Evolutionary conservation across 1,140 invertebrate species (phyloP).

Genomic region (Archegozetes longisetosus): DNA sequence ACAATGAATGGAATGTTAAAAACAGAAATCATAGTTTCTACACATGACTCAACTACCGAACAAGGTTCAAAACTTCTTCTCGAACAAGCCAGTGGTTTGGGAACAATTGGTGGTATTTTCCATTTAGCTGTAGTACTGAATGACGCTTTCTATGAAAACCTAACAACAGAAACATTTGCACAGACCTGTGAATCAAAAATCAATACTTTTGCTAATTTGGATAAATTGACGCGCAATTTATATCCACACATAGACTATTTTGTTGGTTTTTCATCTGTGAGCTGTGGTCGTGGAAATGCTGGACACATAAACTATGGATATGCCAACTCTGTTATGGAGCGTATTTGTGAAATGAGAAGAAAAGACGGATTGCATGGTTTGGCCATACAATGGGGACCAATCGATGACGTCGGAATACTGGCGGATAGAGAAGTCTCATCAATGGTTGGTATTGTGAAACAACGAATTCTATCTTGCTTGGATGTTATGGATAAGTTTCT

Average conservation of each 20-base stretch:
- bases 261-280: conserved; percentile 83
- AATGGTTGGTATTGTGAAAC: conserved; percentile 78
- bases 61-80: conserved; percentile 41
- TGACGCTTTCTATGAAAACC: conserved; percentile 76
- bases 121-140: conserved; percentile 70
- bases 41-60: conserved; percentile 42
- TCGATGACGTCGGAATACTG: conserved; percentile 78
- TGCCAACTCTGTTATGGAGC: conserved; percentile 39
- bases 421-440: conserved; percentile 76
- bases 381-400: conserved; percentile 90
- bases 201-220: conserved; percentile 51
- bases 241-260: conserved; percentile 71
- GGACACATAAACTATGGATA: conserved; percentile 40
- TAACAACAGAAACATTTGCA: conserved; percentile 58
- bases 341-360: conserved; percentile 33
- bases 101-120: conserved; percentile 79
- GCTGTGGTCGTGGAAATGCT: conserved; percentile 38
- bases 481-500: conserved; percentile 69
- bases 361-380: conserved; percentile 35
- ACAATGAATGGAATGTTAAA: conserved; percentile 36
- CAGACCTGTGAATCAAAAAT: conserved; percentile 42
- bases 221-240: conserved; percentile 44
- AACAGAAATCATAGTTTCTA: conserved; percentile 51
- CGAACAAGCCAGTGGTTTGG: conserved; percentile 45
- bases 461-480: conserved; percentile 75